Evolutionary conservation across 2,797 vertebrate genomes (phyloP).

Genomic region (Onychomys arenicola): DNA sequence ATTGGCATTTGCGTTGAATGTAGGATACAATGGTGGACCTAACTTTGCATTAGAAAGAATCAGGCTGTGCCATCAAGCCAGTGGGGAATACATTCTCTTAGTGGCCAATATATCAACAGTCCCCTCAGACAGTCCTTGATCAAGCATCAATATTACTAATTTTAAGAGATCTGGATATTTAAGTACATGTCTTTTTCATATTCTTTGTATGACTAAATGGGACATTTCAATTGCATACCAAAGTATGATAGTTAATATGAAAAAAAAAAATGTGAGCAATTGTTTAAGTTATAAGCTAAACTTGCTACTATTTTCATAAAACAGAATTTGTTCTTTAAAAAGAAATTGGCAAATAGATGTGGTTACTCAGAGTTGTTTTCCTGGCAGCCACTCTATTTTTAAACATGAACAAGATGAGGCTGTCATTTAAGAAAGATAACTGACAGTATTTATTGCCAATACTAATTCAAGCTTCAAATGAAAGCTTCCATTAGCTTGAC

Average conservation of each 20-base stretch:
- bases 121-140: not conserved
- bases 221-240: not conserved
- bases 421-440: constrained; percentile 55
- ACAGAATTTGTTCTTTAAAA: constrained; percentile 21
- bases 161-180: not conserved
- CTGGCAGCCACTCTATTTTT: constrained; percentile 7
- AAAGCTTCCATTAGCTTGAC: constrained; percentile 46
- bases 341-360: constrained; percentile 1
- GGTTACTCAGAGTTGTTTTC: not conserved
- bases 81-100: not conserved
- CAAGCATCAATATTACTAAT: not conserved
- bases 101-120: not conserved
- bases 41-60: not conserved
- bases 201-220: not conserved
- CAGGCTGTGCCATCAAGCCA: not conserved
- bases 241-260: not conserved
- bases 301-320: not conserved
- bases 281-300: not conserved
- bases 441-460: constrained; percentile 31
- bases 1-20: not conserved
- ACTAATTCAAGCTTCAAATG: constrained; percentile 41
- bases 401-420: constrained; percentile 38
- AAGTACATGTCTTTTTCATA: not conserved
- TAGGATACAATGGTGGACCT: not conserved
- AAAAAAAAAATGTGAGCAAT: not conserved